Evolutionary conservation across 2,113 vertebrate genomes (phyloP).

Genomic region (Aplodontia rufa): DNA sequence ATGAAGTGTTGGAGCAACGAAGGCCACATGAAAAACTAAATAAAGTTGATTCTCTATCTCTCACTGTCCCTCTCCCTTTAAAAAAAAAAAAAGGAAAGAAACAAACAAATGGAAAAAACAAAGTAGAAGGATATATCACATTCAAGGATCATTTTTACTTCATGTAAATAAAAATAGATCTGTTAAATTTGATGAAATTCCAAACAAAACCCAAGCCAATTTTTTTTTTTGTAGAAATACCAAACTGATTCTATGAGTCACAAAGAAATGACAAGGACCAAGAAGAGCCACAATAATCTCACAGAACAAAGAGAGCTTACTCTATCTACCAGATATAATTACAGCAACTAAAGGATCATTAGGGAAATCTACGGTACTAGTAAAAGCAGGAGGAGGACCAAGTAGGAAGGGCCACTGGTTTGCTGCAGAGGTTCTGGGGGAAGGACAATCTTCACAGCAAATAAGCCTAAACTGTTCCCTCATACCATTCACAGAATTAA

Average conservation of each 20-base stretch:
- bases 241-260: not conserved
- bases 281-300: not conserved
- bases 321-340: rapidly evolving
- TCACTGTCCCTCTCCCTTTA: too few species aligned
- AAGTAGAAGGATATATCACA: not conserved
- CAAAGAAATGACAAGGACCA: not conserved
- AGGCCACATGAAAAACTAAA: too few species aligned
- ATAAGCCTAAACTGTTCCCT: not conserved
- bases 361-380: not conserved
- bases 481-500: not conserved
- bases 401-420: not conserved
- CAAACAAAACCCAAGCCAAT: not conserved
- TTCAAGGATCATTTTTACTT: not conserved
- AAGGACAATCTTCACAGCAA: not conserved
- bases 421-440: not conserved
- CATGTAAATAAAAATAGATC: not conserved
- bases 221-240: not conserved
- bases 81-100: too few species aligned
- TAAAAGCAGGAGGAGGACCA: not conserved
- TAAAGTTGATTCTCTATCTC: too few species aligned
- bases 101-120: not conserved
- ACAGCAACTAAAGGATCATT: not conserved
- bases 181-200: not conserved
- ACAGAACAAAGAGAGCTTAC: not conserved
- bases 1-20: too few species aligned